Percentiles rank a stretch among this genome's conserved stretches.
phyloP scores from a whole-genome alignment of 2,888 invertebrate species.

The Hemistola chrysoprasaria region DNA sequence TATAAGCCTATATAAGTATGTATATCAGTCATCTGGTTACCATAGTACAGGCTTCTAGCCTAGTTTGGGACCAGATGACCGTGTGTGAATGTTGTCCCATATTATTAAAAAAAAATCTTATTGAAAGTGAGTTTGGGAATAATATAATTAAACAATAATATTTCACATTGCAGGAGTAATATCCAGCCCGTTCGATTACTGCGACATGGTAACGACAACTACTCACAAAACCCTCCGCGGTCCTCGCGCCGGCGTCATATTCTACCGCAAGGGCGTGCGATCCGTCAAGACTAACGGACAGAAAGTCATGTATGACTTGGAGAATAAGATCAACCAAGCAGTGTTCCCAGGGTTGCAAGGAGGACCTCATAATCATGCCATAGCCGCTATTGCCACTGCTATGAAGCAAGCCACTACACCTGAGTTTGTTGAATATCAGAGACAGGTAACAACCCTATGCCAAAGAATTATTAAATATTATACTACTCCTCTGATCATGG shows the following conservation, averaged over 20 bases:
- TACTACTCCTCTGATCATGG: too few relatives aligned
- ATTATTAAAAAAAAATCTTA: too few relatives aligned
- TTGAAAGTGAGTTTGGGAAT: too few relatives aligned
- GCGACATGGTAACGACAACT: slow-evolving; percentile 96
- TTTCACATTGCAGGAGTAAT: slow-evolving; percentile 81
- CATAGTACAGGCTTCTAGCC: too few relatives aligned
- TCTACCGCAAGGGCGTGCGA: slow-evolving; percentile 94
- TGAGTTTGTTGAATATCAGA: slow-evolving; percentile 93
- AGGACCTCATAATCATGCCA: slow-evolving; percentile 98
- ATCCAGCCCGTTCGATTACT: slow-evolving; percentile 94
- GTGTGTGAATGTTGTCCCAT: too few relatives aligned
- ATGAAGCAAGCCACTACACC: slow-evolving; percentile 92
- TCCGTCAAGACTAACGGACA: slow-evolving; percentile 91
- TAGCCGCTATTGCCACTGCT: slow-evolving; percentile 97
- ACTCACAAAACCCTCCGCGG: slow-evolving; percentile 97
- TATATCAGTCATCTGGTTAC: too few relatives aligned
- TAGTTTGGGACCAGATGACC: too few relatives aligned
- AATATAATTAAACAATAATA: too few relatives aligned
- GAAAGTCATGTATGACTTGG: slow-evolving; percentile 92
- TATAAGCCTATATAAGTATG: too few relatives aligned
- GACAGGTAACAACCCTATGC: slow-evolving; percentile 82
- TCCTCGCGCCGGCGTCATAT: slow-evolving; percentile 94
- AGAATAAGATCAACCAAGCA: slow-evolving; percentile 92
- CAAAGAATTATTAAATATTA: too few relatives aligned
- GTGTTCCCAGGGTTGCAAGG: slow-evolving; percentile 98